Evolutionary conservation across 2,888 invertebrate species (phyloP), one percentile per base, ranked within the genome.

Genomic region (Epinotia demarniana): DNA sequence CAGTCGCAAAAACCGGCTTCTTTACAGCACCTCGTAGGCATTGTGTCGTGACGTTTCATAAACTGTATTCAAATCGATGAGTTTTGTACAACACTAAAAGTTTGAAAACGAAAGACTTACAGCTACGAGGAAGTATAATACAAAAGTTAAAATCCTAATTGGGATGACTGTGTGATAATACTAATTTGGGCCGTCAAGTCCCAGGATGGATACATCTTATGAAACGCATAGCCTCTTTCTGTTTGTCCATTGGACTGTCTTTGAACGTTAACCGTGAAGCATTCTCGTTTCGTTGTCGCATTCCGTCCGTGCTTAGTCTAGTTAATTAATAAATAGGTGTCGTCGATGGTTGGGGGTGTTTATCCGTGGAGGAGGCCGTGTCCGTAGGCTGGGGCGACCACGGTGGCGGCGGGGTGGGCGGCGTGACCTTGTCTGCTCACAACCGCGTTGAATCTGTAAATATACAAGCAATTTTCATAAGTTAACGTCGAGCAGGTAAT

Each of bases 341-440:
- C 85, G 85, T 86, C 80, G 83, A 61, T 77, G 67, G 72, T 75
- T 71, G 62, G 68, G 72, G 75, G 75, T 70, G 79, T 84, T 80
- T 93, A 92, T 80, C 91, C 91, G 79, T 87, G 87, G 79, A 88
- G 79, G 72, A 86, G 87, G 55, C 93, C 94, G 77, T 92, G 92
- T 23, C 85, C 89, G 46, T 82, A 79, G 12, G 89, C 90, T 0
- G 92, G 92, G 2, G 92, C 93, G 11, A 91, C 81, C 19, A 82
- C 81, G 39, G 88, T 87, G 43, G 85, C 85, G 0, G 90, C 94
- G 3, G 95, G 95, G 80, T 95, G 95, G 72, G 92, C 92, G 0
- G 95, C 95, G 77, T 95, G 95, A 1, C 95, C 95, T 78, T 90
- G 87, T 82, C 94, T 93, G 87, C 94, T 95, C 0, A 95, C 95